These are phyloP conservation scores for Plectrocnemia conspersa DNA, from an alignment of 1,140 invertebrate species.

Conservation along the genomic window DNA sequence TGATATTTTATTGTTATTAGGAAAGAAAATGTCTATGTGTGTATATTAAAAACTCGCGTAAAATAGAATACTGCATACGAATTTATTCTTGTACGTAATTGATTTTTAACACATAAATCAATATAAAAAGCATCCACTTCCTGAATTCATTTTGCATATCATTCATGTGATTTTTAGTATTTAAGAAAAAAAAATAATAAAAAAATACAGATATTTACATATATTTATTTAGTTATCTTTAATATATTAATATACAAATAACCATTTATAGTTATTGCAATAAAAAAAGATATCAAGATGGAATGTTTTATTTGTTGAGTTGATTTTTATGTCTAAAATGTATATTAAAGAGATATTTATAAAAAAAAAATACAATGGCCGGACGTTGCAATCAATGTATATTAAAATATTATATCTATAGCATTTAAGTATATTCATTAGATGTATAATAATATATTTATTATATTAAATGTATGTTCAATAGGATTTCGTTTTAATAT, in stretches of 20 bases:
- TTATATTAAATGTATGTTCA: too few species aligned
- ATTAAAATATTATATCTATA: too few species aligned
- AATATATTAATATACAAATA: constrained; percentile 8
- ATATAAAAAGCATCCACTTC: constrained; percentile 20
- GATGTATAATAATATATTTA: too few species aligned
- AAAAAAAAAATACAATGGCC: constrained; percentile 6
- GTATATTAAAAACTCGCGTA: too few species aligned
- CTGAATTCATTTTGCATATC: constrained; percentile 33
- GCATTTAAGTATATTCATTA: too few species aligned
- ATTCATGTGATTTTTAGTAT: constrained; percentile 32
- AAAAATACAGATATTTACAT: constrained; percentile 2
- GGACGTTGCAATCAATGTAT: constrained; percentile 4
- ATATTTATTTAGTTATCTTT: constrained; percentile 19
- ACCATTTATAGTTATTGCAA: constrained; percentile 5
- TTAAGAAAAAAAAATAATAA: constrained; percentile 19
- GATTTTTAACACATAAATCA: too few species aligned
- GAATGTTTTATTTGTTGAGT: not conserved
- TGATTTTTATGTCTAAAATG: constrained; percentile 1
- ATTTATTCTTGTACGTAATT: too few species aligned
- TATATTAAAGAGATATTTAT: constrained; percentile 6
- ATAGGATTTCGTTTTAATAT: too few species aligned
- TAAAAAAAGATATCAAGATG: not conserved
- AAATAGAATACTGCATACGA: too few species aligned
- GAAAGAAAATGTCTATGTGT: too few species aligned
- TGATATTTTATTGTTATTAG: too few species aligned